phyloP scores from a whole-genome alignment of 2,888 invertebrate genomes.

The Tetragnatha montana region DNA sequence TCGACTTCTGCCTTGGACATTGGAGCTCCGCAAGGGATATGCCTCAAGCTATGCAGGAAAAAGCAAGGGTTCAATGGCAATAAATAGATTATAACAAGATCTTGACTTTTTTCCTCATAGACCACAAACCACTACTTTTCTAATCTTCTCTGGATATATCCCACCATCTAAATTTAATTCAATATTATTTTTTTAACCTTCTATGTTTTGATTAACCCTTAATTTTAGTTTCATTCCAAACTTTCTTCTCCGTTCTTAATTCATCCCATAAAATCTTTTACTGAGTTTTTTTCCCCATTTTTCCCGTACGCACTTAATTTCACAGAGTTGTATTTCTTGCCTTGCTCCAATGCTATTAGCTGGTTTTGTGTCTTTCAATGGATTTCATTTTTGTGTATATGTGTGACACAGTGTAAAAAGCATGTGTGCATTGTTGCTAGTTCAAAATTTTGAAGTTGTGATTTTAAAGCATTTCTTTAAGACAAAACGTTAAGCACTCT shows the following conservation, averaged over 20 bases:
- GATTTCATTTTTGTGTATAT: background rate
- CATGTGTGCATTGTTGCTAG: background rate
- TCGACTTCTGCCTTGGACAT: conserved; percentile 53
- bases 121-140: background rate
- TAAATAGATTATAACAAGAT: background rate
- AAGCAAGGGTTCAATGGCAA: background rate
- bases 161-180: too few species aligned
- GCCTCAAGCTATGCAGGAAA: background rate
- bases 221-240: too few species aligned
- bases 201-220: too few species aligned
- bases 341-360: background rate
- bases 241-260: too few species aligned
- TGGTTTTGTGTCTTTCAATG: background rate
- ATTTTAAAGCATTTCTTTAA: too few species aligned
- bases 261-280: too few species aligned
- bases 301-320: background rate
- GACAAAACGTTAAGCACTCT: too few species aligned
- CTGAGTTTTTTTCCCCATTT: too few species aligned
- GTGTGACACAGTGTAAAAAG: background rate
- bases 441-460: background rate
- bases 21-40: conserved; percentile 48
- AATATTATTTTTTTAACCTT: too few species aligned
- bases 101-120: background rate
- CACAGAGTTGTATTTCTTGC: background rate
- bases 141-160: too few species aligned